These are phyloP conservation scores for Hoplostethus atlanticus DNA, from an alignment of 2,797 vertebrate genomes.

Conservation along the genomic window DNA sequence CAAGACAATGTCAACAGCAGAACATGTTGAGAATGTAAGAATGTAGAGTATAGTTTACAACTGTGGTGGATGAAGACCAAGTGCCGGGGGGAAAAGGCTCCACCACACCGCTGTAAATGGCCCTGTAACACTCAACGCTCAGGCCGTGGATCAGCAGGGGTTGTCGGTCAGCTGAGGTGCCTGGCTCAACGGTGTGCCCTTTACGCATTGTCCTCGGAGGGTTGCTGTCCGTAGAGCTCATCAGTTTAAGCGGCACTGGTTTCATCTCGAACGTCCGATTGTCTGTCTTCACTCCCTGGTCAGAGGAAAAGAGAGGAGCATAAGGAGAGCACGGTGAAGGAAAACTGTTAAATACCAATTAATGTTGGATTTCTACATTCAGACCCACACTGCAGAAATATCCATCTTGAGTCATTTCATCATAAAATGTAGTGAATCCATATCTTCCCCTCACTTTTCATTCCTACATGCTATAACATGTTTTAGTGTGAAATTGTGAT, in stretches of 20 bases:
- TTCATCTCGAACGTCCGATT: neutral
- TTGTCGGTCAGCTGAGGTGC: neutral
- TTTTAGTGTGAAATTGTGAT: too few species aligned
- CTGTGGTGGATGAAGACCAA: conserved; percentile 23
- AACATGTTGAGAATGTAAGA: too few species aligned
- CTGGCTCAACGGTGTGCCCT: neutral
- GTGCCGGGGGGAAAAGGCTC: conserved; percentile 30
- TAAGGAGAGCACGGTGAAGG: too few species aligned
- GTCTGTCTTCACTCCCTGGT: conserved; percentile 16
- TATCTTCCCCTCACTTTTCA: too few species aligned
- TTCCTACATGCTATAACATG: too few species aligned
- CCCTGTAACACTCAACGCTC: conserved; percentile 46
- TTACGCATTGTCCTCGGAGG: neutral
- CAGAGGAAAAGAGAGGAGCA: neutral
- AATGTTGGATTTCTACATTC: too few species aligned
- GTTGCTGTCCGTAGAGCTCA: neutral
- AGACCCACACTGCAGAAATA: too few species aligned
- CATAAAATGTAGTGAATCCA: too few species aligned
- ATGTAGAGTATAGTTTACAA: too few species aligned
- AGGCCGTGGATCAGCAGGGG: conserved; percentile 48
- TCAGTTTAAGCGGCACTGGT: neutral
- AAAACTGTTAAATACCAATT: too few species aligned
- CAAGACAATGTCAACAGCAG: too few species aligned
- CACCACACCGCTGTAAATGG: conserved; percentile 47
- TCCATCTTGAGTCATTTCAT: too few species aligned